Percentiles rank a stretch among this genome's conserved stretches.
These are phyloP conservation scores for Caenorhabditis parvicauda DNA, from an alignment of 2,888 invertebrate species.

Conservation along the genomic window DNA sequence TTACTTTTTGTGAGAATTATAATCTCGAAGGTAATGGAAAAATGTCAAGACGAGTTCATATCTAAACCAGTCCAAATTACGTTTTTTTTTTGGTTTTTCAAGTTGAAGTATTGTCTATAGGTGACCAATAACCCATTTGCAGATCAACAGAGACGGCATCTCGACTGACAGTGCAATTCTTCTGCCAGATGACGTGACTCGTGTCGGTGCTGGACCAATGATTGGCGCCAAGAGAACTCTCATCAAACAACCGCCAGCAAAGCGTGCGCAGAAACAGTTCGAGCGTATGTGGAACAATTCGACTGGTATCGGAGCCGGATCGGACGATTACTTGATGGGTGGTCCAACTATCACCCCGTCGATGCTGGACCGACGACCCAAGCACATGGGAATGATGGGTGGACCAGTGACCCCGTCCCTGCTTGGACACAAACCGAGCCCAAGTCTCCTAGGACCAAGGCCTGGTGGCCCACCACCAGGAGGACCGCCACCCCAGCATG, in stretches of 20 bases:
- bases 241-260: conserved; percentile 62
- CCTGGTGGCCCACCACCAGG: conserved; percentile 24
- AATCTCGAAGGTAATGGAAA: too few species aligned
- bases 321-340: conserved; percentile 26
- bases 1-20: conserved; percentile 25
- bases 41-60: too few species aligned
- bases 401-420: background rate
- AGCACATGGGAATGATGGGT: too few species aligned
- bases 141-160: conserved; percentile 7
- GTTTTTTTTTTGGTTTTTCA: too few species aligned
- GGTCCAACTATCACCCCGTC: conserved; percentile 13
- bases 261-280: conserved; percentile 60
- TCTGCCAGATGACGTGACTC: conserved; percentile 40
- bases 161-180: conserved; percentile 17
- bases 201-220: conserved; percentile 15
- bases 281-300: conserved; percentile 60
- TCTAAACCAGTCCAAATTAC: too few species aligned
- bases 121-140: conserved; percentile 1
- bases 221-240: conserved; percentile 50
- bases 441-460: conserved; percentile 3
- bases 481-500: conserved; percentile 7
- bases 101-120: too few species aligned
- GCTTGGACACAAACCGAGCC: background rate
- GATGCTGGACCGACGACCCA: too few species aligned
- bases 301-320: conserved; percentile 26